Conservation (phyloP, 2,797 vertebrate genomes). For the Cirrhinus mrigala region DNA sequence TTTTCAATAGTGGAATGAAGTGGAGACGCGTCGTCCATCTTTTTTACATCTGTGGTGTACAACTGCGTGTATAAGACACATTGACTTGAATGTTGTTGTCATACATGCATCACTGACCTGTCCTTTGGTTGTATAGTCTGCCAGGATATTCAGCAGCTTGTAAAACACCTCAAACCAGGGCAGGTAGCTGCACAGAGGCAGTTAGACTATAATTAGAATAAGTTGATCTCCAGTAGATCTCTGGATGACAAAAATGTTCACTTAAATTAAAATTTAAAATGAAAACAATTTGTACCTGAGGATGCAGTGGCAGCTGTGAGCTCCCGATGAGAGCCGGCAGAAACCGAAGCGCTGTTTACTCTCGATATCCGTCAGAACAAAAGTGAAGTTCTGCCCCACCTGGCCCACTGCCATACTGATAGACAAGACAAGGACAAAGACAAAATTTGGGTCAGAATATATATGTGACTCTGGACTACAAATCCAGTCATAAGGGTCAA, state of each 20-base stretch:
- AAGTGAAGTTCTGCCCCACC: slow-evolving; percentile 97
- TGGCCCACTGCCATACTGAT: slow-evolving; percentile 85
- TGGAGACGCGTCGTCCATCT: too few relatives aligned
- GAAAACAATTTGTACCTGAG: slow-evolving; percentile 79
- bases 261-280: background rate
- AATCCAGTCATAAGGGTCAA: too few relatives aligned
- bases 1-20: too few relatives aligned
- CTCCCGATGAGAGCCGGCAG: slow-evolving; percentile 89
- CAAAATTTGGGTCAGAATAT: too few relatives aligned
- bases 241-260: background rate
- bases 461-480: too few relatives aligned
- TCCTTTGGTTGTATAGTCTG: slow-evolving; percentile 93
- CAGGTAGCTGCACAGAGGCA: slow-evolving; percentile 84
- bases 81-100: background rate
- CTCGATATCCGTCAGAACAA: slow-evolving; percentile 96
- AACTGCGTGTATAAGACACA: background rate
- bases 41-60: too few relatives aligned
- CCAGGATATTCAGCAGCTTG: slow-evolving; percentile 94
- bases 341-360: slow-evolving; percentile 97
- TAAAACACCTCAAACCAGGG: slow-evolving; percentile 99
- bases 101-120: slow-evolving; percentile 80
- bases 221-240: background rate
- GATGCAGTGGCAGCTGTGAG: slow-evolving; percentile 89
- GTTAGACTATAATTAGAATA: background rate
- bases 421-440: background rate